A percentile compares a stretch with the other conserved stretches of the same genome.
phyloP scores from a whole-genome alignment of 2,797 vertebrate genomes.

The Gephyroberyx darwinii region DNA sequence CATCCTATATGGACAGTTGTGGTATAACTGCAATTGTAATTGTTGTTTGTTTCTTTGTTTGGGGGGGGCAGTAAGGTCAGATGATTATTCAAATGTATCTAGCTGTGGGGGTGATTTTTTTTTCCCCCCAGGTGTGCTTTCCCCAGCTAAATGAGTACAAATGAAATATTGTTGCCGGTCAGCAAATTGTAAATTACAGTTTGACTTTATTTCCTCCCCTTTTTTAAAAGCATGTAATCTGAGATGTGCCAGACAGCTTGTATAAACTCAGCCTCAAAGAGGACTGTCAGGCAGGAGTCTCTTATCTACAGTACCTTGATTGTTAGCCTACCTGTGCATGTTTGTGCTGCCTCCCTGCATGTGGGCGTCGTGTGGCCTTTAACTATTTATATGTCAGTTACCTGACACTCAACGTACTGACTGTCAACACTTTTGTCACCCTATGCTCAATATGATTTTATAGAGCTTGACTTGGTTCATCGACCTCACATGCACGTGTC shows the following conservation, averaged over 20 bases:
- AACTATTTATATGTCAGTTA: slow-evolving; percentile 78
- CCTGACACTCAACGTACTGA: slow-evolving; percentile 36
- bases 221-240: slow-evolving; percentile 3
- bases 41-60: too few species aligned
- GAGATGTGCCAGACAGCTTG: background rate
- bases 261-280: slow-evolving; percentile 25
- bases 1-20: background rate
- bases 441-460: background rate
- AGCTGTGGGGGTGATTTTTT: too few species aligned
- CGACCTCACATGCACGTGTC: background rate
- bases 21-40: too few species aligned
- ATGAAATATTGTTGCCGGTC: background rate
- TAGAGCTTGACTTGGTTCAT: background rate
- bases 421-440: slow-evolving; percentile 35
- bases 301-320: slow-evolving; percentile 33
- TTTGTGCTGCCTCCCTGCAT: slow-evolving; percentile 38
- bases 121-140: too few species aligned
- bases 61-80: too few species aligned
- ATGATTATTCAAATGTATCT: too few species aligned
- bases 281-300: slow-evolving; percentile 6
- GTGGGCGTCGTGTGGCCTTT: slow-evolving; percentile 69
- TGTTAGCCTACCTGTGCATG: slow-evolving; percentile 16
- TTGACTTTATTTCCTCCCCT: background rate
- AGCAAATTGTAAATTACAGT: background rate
- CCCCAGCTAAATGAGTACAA: background rate